Evolutionary conservation across 2,113 vertebrate species (phyloP).

Genomic region (Hemiprocne comata): DNA sequence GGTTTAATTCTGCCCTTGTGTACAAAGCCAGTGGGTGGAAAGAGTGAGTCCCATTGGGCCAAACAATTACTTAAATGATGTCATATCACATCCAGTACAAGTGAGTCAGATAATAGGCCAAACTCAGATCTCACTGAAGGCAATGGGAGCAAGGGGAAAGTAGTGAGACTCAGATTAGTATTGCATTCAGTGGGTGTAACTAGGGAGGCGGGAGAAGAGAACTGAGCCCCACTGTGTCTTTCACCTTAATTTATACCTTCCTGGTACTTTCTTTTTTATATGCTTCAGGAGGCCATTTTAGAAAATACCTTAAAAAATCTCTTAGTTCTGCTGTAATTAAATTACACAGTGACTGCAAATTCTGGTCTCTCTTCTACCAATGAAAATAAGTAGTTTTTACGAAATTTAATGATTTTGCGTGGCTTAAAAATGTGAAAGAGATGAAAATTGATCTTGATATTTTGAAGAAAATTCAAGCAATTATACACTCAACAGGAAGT

Average conservation of each 20-base stretch:
- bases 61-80: conserved; percentile 23
- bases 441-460: neutral
- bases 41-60: conserved; percentile 10
- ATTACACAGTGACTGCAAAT: neutral
- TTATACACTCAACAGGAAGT: neutral
- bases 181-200: neutral
- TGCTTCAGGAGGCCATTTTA: conserved; percentile 12
- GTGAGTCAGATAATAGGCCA: conserved; percentile 30
- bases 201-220: neutral
- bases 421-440: neutral
- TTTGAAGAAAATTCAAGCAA: neutral
- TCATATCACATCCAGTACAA: neutral
- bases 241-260: conserved; percentile 39
- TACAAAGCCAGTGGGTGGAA: neutral
- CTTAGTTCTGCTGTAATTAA: neutral
- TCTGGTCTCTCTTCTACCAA: neutral
- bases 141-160: neutral
- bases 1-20: neutral
- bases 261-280: neutral
- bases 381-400: neutral
- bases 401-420: neutral
- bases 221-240: conserved; percentile 23
- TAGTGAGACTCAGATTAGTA: neutral
- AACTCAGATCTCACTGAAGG: neutral
- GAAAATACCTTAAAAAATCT: neutral